Percentiles rank a stretch among this genome's conserved stretches.
Evolutionary conservation across 2,113 vertebrate species (phyloP).

Genomic region (Columbina picui): DNA sequence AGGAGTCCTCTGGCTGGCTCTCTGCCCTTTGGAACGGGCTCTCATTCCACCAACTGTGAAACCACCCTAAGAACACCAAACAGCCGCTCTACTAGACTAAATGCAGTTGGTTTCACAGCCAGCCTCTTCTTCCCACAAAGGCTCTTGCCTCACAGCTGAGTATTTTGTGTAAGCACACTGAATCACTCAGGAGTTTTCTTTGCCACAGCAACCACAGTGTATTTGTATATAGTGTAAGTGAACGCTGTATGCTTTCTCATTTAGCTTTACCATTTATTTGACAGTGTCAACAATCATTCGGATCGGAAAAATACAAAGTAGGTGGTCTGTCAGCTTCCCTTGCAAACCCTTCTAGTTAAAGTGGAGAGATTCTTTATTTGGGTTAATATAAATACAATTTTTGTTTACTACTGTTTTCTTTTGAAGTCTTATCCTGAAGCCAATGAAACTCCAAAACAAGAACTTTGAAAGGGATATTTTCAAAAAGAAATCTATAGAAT

Average conservation of each 20-base stretch:
- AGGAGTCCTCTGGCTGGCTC: not conserved
- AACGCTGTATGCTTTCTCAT: not conserved
- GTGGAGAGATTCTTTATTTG: not conserved
- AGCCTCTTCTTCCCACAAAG: not conserved
- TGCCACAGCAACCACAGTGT: not conserved
- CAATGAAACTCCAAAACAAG: conserved; percentile 22
- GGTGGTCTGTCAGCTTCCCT: conserved; percentile 50
- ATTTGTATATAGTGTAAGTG: not conserved
- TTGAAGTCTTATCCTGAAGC: not conserved
- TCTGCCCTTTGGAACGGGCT: not conserved
- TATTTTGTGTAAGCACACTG: not conserved
- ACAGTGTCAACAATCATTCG: not conserved
- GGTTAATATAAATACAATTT: not conserved
- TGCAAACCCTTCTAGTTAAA: not conserved
- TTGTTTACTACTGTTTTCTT: not conserved
- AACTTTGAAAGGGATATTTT: conserved; percentile 35
- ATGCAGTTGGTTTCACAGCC: not conserved
- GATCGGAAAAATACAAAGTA: not conserved
- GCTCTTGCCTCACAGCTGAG: not conserved
- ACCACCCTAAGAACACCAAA: not conserved
- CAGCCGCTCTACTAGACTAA: not conserved
- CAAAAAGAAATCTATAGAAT: conserved; percentile 28
- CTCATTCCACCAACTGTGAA: not conserved
- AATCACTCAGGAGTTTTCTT: not conserved
- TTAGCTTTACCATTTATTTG: not conserved